Base-by-base conservation (phyloP, 2,888 invertebrate genomes). In the Caenorhabditis sinica region DNA sequence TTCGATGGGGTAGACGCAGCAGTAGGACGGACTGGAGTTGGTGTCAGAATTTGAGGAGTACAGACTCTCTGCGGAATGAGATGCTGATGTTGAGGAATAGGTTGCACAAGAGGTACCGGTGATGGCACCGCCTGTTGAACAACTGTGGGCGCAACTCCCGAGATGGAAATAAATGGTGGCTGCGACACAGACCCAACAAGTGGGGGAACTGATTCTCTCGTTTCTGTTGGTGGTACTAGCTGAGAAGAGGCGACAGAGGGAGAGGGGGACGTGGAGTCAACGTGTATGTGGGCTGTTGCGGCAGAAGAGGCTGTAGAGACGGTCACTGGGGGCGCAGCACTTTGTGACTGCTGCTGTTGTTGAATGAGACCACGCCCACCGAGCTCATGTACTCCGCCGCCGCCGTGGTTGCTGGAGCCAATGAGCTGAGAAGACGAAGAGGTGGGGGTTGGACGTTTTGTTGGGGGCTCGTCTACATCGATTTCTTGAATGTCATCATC, bases 1-100 rank as follows among this genome's bases (percentile, higher is more conserved):
- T 11, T 60, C 8, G 74, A 51, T 9, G 80, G 80, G 15, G 80
- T 66, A 1, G 65, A 56, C 5, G 81, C 25, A 6, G 71, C 66
- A 8, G 71, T 66, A 2, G 82, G 65, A 33, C 76, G 65, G 33
- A 75, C 36, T 15, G 71, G 69, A 13, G 71, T 65, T n/a, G 79
- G 71, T 6, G 79, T 71, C 23, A 69, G 58, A 36, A 75, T 74
- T 65, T 69, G 68, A 8, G 74, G 68, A 8, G 68, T 68, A 4
- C 68, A 71, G 15, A 65, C 56, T 56, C 53, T 13, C 49, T 33
- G 73, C 36, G 45, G 60, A 43, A 45, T 56, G 15, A 56, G 28
- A 51, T 20, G 56, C 4, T 30, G 69, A 23, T 71, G 69, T 40
- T 6, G 40, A 28, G 51, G 51, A 73, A 73, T 60, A 28, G 72